Evolutionary conservation across 2,888 invertebrate species (phyloP), one percentile per base, ranked within the genome.

Genomic region (Limenitis camilla): DNA sequence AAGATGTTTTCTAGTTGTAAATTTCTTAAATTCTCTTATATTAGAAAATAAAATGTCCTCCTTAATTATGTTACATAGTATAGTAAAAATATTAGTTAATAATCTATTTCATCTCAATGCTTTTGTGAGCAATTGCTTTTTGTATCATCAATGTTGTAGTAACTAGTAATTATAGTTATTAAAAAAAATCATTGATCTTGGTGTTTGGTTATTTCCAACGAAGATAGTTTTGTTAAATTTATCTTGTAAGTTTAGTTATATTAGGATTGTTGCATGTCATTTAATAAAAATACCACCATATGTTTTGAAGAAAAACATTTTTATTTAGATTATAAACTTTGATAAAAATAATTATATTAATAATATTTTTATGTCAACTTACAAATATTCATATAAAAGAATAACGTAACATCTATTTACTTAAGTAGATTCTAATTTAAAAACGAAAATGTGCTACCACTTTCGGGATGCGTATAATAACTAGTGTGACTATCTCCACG

Each of bases 261-360:
- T 19, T 19, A n/a, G 29, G 35, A 29, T 5, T 4, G 32, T 43
- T 42, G 41, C 42, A 6, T 39, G 5, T 6, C 40, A 19, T 2
- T 19, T 49, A 39, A 61, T 66, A 62, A 69, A 59, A 67, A 77
- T 74, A 75, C 71, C 53, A 69, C 57, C 57, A 63, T 68, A 76
- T 78, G 81, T 85, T 84, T 84, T 85, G 84, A 84, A 87, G 88
- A 84, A 88, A 87, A 86, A 85, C 84, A 81, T 86, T 85, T 88
- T 87, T 87, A 88, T 88, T 88, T 84, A 87, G 88, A 87, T 88
- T 88, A 88, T 88, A 88, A 88, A 88, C 88, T 88, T 88, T 88
- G 88, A 88, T 88, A 88, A 88, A 88, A 88, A 88, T 88, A 83
- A 88, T 88, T 87, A 87, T 87, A 87, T 86, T 87, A 87, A 85